Base-by-base conservation (phyloP, 2,888 invertebrate species). In the Barypeithes pellucidus region DNA sequence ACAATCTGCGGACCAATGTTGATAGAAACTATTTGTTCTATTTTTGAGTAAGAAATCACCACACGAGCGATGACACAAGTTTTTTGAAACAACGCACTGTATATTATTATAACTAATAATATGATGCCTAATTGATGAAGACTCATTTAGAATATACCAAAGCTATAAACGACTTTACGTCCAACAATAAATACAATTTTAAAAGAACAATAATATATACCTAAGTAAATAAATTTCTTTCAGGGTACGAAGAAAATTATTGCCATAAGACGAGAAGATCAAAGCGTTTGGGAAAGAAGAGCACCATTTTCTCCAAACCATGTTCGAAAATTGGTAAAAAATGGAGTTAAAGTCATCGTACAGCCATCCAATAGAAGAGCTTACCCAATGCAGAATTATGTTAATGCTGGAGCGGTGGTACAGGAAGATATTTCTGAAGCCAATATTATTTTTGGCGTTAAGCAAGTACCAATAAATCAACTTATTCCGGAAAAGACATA, bases 331-430 rank as follows among this genome's bases (percentile, higher is more conserved):
- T 88, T 99, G 78, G 94, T 96, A 20, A 91, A 94, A 77, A 90
- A 93, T 79, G 97, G 97, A 2, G 93, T 98, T 29, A 95, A 95
- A 85, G 98, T 99, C 60, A 93, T 99, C 60, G 97, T 99, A 0
- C 99, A 99, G 84, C 99, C 99, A 0, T 98, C 98, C 70, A 99
- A 99, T 85, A 89, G 99, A 76, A 89, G 99, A 60, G 98, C 99
- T 0, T 99, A 98, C 87, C 98, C 99, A 0, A 97, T 98, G 91
- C 96, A 98, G 91, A 90, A 95, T 0, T 99, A 99, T 86, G 89
- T 95, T 77, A 94, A 93, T 78, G 94, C 97, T 1, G 99, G 99
- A 0, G 99, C 99, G 0, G 89, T 93, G 12, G 91, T 99, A 52
- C 95, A 95, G 83, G 99, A 99, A 85, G 99, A 99, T 84, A 95